Evolutionary conservation across 2,888 invertebrate species (phyloP).

Genomic region (Brachynemurus nebulosus): DNA sequence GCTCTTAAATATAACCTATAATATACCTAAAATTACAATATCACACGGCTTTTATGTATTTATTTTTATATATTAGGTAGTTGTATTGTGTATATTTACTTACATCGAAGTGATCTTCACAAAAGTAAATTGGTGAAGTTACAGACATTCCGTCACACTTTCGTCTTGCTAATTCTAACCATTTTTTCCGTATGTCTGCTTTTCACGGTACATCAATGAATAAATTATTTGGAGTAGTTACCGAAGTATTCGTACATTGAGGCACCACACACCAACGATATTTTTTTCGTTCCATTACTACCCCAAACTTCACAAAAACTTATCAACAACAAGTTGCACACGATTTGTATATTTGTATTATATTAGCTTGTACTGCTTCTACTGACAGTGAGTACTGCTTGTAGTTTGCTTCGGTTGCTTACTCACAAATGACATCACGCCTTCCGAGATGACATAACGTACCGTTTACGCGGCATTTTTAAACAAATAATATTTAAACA

Average conservation of each 20-base stretch:
- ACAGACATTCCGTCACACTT: neutral
- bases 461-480: neutral
- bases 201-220: neutral
- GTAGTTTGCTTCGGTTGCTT: neutral
- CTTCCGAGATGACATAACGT: neutral
- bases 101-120: no score
- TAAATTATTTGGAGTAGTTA: slow-evolving; percentile 1
- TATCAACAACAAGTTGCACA: no score
- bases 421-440: neutral
- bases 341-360: no score
- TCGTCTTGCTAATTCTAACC: neutral
- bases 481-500: neutral
- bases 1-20: neutral
- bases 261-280: neutral
- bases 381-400: no score
- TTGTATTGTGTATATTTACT: neutral
- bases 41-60: no score
- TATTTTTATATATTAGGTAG: neutral
- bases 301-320: neutral
- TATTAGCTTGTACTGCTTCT: no score
- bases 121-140: neutral
- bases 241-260: neutral
- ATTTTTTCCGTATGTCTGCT: neutral
- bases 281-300: neutral
- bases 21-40: neutral